These are phyloP conservation scores for Galeopterus variegatus DNA, from an alignment of 2,113 vertebrate species.

Conservation along the genomic window DNA sequence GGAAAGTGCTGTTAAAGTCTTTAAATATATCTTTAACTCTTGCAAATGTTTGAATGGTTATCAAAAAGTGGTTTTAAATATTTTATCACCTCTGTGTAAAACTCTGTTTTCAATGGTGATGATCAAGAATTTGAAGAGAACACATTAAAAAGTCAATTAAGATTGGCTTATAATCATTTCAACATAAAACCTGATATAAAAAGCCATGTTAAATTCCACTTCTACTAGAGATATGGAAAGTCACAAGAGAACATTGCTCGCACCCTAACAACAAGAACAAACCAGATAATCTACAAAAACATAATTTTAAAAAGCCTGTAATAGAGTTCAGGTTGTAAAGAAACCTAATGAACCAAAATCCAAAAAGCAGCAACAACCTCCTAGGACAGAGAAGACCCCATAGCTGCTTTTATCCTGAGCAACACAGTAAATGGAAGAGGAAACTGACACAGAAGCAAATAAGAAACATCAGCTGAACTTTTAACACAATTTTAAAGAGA, in stretches of 20 bases:
- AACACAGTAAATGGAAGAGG: neutral
- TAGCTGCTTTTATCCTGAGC: neutral
- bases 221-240: neutral
- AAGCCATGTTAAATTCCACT: neutral
- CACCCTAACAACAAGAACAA: neutral
- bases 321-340: neutral
- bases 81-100: constrained; percentile 50
- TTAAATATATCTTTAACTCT: constrained; percentile 69
- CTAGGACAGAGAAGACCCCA: neutral
- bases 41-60: neutral
- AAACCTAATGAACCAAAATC: constrained; percentile 20
- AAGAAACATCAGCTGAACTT: neutral
- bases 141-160: constrained; percentile 48
- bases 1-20: neutral
- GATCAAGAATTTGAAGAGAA: constrained; percentile 17
- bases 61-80: constrained; percentile 7
- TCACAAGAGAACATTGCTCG: neutral
- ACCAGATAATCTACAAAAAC: constrained; percentile 6
- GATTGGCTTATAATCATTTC: constrained; percentile 40
- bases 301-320: neutral
- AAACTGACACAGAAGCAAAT: neutral
- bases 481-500: neutral
- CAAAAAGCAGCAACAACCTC: neutral
- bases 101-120: constrained; percentile 14
- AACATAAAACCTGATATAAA: constrained; percentile 44